Conservation (phyloP, 2,888 invertebrate species). For the Pristionchus mayeri region DNA sequence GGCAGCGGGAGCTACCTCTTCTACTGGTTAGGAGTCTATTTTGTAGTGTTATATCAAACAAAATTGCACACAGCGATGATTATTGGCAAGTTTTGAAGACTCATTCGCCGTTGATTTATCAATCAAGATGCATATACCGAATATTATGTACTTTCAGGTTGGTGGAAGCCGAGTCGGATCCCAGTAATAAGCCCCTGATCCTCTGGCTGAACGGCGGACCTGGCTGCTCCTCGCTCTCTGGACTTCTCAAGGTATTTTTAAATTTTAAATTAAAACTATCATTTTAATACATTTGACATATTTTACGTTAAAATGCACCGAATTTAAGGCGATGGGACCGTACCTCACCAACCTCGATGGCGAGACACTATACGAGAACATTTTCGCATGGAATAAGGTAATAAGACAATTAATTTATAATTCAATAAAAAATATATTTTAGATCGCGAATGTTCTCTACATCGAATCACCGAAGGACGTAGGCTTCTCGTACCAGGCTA, state of each 20-base stretch:
- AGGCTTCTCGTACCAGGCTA: slow-evolving; percentile 78
- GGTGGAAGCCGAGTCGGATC: background rate
- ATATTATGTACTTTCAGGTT: no score
- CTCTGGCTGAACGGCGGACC: slow-evolving; percentile 70
- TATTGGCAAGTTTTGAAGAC: no score
- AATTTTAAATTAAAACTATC: no score
- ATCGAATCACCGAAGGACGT: slow-evolving; percentile 76
- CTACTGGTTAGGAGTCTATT: slow-evolving; percentile 67
- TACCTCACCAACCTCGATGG: slow-evolving; percentile 65
- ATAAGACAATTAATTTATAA: background rate
- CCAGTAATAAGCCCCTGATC: slow-evolving; percentile 64
- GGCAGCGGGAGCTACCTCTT: slow-evolving; percentile 75
- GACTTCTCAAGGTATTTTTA: background rate
- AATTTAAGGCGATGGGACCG: slow-evolving; percentile 76
- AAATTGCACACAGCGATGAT: no score
- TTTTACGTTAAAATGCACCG: no score
- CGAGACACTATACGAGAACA: slow-evolving; percentile 59
- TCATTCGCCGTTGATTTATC: no score
- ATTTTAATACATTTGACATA: no score
- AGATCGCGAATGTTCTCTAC: slow-evolving; percentile 43
- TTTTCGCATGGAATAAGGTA: slow-evolving; percentile 68
- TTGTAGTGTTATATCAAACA: background rate
- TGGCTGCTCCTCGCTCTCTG: slow-evolving; percentile 61
- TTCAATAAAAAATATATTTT: background rate
- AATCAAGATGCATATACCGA: no score